phyloP scores from a whole-genome alignment of 2,797 vertebrate species.

The Microhierax caerulescens region DNA sequence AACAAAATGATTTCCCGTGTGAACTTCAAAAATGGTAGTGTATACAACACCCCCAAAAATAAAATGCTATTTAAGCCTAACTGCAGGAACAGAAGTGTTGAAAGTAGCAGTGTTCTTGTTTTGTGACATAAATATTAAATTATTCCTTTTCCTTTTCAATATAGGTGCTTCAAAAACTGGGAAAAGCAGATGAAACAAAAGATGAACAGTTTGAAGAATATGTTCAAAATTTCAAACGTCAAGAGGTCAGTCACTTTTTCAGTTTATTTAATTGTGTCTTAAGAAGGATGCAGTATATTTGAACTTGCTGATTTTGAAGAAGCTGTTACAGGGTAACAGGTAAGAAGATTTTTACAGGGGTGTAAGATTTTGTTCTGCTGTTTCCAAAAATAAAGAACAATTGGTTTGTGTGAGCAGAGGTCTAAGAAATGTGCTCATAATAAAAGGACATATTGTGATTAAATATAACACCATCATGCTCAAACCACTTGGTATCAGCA shows the following conservation, averaged over 20 bases:
- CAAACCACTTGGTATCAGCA: accelerated
- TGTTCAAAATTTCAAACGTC: slow-evolving; percentile 93
- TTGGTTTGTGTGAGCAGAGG: neutral
- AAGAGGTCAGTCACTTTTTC: slow-evolving; percentile 83
- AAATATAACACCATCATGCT: neutral
- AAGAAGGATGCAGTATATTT: neutral
- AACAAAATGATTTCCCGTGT: neutral
- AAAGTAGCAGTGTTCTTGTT: neutral
- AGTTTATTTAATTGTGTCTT: neutral
- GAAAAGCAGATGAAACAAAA: slow-evolving; percentile 97
- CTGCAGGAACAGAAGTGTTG: neutral
- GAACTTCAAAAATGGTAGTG: neutral
- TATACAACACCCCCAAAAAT: neutral
- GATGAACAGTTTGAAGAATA: slow-evolving; percentile 98
- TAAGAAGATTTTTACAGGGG: neutral
- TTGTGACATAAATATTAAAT: neutral
- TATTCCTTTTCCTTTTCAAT: neutral
- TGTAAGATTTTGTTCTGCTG: neutral
- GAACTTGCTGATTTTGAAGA: neutral
- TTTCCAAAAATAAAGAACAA: neutral
- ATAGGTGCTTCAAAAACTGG: slow-evolving; percentile 92
- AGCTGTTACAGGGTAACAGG: neutral
- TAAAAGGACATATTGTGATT: neutral
- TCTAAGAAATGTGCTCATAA: neutral
- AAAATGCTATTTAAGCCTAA: neutral